Percentiles rank a stretch among this genome's conserved stretches.
These are phyloP conservation scores for Vireo griseus DNA, from an alignment of 2,797 vertebrate species.

Conservation along the genomic window DNA sequence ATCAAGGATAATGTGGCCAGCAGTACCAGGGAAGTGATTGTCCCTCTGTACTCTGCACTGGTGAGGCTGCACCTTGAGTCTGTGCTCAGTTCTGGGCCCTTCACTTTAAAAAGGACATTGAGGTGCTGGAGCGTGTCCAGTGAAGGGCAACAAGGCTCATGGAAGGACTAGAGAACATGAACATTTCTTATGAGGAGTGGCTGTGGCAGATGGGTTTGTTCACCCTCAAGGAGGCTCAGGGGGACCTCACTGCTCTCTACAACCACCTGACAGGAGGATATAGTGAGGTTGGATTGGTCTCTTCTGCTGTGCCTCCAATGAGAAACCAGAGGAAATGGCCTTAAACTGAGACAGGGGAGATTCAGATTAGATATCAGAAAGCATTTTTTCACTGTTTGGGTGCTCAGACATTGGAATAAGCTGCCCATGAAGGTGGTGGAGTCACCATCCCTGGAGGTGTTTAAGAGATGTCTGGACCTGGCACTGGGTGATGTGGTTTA, in stretches of 20 bases:
- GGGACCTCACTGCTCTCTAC: neutral
- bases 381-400: neutral
- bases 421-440: neutral
- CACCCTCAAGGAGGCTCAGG: neutral
- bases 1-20: neutral
- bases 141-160: neutral
- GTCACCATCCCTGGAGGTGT: neutral
- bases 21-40: neutral
- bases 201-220: neutral
- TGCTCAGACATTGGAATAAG: neutral
- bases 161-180: neutral
- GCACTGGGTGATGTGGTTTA: rapidly evolving
- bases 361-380: neutral
- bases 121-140: neutral
- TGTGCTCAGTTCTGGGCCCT: neutral
- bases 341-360: neutral
- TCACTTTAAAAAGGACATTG: neutral
- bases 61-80: neutral
- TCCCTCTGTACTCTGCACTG: neutral
- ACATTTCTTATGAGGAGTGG: no score
- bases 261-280: neutral
- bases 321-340: neutral
- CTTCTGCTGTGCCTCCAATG: no score
- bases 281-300: rapidly evolving
- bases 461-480: neutral